A percentile compares a stretch with the other conserved stretches of the same genome.
Evolutionary conservation across 2,888 invertebrate genomes (phyloP).

Genomic region (Lydus trimaculatus): DNA sequence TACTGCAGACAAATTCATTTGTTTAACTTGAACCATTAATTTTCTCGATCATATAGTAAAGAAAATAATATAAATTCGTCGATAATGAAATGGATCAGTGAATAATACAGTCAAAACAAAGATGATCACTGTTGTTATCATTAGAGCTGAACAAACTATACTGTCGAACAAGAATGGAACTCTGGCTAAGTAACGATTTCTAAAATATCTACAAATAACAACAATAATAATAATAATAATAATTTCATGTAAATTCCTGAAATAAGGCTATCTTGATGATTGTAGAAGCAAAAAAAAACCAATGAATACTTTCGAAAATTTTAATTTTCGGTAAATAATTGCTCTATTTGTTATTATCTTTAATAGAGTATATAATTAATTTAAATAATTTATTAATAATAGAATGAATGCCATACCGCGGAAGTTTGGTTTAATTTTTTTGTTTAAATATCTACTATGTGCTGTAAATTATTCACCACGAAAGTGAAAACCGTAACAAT

Average conservation of each 20-base stretch:
- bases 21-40: not conserved
- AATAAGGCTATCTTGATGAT: not conserved
- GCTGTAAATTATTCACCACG: slow-evolving; percentile 7
- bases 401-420: not conserved
- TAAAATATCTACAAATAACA: not conserved
- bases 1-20: no score
- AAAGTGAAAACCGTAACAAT: slow-evolving; percentile 17
- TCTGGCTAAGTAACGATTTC: not conserved
- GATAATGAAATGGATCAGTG: not conserved
- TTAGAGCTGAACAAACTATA: slow-evolving; percentile 10
- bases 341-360: no score
- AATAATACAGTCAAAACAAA: not conserved
- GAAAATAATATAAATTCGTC: not conserved
- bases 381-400: no score
- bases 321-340: not conserved
- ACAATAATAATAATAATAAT: not conserved
- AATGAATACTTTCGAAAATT: not conserved
- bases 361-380: no score
- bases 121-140: slow-evolving; percentile 6
- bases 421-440: not conserved
- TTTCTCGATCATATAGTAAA: not conserved
- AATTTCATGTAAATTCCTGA: not conserved
- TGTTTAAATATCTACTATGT: not conserved
- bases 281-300: not conserved
- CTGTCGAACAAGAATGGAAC: not conserved